These are phyloP conservation scores for Mylabris sibirica DNA, from an alignment of 2,888 invertebrate species.

Conservation along the genomic window DNA sequence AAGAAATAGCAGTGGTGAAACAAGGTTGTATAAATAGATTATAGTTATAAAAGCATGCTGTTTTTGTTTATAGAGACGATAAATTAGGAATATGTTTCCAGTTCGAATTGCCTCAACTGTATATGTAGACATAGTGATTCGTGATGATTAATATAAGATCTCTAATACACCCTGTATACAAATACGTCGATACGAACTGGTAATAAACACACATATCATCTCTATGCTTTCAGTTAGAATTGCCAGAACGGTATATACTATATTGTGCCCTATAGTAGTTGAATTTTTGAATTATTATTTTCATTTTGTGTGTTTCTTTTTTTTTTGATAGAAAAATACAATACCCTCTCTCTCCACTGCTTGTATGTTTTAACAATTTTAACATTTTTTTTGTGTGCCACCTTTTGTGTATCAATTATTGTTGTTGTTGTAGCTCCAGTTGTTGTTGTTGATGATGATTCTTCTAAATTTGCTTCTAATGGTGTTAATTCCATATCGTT, in stretches of 20 bases:
- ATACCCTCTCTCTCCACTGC: slow-evolving; percentile 71
- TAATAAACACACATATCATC: too few species aligned
- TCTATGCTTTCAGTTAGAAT: too few species aligned
- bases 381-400: slow-evolving; percentile 62
- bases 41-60: slow-evolving; percentile 21
- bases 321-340: slow-evolving; percentile 36
- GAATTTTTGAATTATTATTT: background rate
- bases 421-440: slow-evolving; percentile 18
- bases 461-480: slow-evolving; percentile 38
- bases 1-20: slow-evolving; percentile 46
- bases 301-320: slow-evolving; percentile 18
- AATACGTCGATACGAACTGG: too few species aligned
- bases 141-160: too few species aligned
- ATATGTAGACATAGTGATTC: too few species aligned
- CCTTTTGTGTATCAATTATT: slow-evolving; percentile 56
- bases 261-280: background rate
- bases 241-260: too few species aligned
- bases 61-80: background rate
- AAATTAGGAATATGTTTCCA: too few species aligned
- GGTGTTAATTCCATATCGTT: slow-evolving; percentile 52
- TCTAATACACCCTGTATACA: too few species aligned
- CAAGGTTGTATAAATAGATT: slow-evolving; percentile 49
- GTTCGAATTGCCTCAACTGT: too few species aligned
- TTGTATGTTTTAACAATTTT: slow-evolving; percentile 65
- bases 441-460: slow-evolving; percentile 9